phyloP scores from a whole-genome alignment of 2,888 invertebrate genomes.

The Drosophila seclusa region DNA sequence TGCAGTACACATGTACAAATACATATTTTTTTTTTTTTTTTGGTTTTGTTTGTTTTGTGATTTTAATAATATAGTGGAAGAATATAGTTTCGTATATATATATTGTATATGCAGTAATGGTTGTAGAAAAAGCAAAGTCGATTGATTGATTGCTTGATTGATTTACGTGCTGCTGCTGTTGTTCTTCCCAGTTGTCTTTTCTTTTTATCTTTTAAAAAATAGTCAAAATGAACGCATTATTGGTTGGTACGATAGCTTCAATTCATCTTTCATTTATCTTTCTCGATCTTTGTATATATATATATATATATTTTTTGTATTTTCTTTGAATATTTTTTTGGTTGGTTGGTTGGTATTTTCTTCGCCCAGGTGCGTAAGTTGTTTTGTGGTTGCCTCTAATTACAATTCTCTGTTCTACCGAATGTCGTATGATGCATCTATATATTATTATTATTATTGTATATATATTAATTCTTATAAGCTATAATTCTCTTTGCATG shows the following conservation, averaged over 20 bases:
- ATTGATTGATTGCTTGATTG: conserved; percentile 68
- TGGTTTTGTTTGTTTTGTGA: conserved; percentile 39
- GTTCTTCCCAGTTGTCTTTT: conserved; percentile 30
- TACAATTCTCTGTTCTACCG: conserved; percentile 75
- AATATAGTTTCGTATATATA: conserved; percentile 59
- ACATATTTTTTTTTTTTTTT: conserved; percentile 64
- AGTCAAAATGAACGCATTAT: conserved; percentile 75
- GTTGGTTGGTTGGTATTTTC: conserved; percentile 30
- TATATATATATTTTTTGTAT: background rate
- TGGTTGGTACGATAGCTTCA: conserved; percentile 69
- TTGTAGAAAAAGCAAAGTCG: conserved; percentile 81
- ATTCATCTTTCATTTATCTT: conserved; percentile 34
- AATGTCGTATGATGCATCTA: conserved; percentile 78
- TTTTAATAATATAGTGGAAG: conserved; percentile 76
- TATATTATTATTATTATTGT: conserved; percentile 72
- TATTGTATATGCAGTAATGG: conserved; percentile 70
- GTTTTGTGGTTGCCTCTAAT: conserved; percentile 60
- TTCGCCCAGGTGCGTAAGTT: conserved; percentile 53
- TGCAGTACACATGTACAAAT: conserved; percentile 83
- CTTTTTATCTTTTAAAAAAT: conserved; percentile 30
- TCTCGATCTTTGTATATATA: conserved; percentile 27
- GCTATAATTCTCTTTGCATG: conserved; percentile 84
- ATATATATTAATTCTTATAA: conserved; percentile 80
- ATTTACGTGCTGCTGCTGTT: conserved; percentile 57
- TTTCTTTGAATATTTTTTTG: conserved; percentile 21